Evolutionary conservation across 2,888 invertebrate species (phyloP).

Genomic region (Atethmia centrago): DNA sequence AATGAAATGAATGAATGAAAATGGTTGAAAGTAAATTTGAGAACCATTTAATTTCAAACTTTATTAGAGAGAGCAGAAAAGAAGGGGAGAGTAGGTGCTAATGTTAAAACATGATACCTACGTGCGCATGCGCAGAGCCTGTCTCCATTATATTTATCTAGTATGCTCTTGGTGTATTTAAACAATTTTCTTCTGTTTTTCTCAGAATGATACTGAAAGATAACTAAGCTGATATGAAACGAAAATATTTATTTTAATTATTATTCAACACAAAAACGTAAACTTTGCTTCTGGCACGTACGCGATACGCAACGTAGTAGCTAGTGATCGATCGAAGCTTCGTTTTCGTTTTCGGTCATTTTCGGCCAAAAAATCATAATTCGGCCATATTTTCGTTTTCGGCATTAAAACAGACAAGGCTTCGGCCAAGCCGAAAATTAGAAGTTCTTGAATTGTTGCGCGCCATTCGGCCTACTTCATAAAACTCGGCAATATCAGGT

Average conservation of each 20-base stretch:
- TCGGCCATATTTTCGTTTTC: too few species aligned
- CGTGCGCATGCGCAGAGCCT: not conserved
- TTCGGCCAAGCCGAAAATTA: too few species aligned
- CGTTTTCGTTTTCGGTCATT: too few species aligned
- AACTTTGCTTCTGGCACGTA: slow-evolving; percentile 40
- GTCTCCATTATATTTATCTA: not conserved
- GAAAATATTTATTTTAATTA: slow-evolving; percentile 51
- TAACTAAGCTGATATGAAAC: slow-evolving; percentile 40
- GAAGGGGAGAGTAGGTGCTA: not conserved
- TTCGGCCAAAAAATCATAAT: too few species aligned
- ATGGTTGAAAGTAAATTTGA: not conserved
- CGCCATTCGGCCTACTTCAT: too few species aligned
- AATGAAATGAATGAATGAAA: too few species aligned
- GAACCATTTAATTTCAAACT: not conserved
- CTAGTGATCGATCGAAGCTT: too few species aligned
- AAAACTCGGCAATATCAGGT: too few species aligned
- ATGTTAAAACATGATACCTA: not conserved
- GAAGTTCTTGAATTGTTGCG: too few species aligned
- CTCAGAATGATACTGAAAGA: slow-evolving; percentile 32
- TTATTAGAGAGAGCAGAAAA: not conserved
- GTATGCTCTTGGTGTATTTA: slow-evolving; percentile 1
- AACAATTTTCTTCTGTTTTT: slow-evolving; percentile 37
- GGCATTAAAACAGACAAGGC: too few species aligned
- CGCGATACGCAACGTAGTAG: slow-evolving; percentile 12
- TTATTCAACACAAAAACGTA: slow-evolving; percentile 19